Percentiles rank a stretch among this genome's conserved stretches.
Conservation (phyloP, 2,113 vertebrate species). For the Burhinus bistriatus region DNA sequence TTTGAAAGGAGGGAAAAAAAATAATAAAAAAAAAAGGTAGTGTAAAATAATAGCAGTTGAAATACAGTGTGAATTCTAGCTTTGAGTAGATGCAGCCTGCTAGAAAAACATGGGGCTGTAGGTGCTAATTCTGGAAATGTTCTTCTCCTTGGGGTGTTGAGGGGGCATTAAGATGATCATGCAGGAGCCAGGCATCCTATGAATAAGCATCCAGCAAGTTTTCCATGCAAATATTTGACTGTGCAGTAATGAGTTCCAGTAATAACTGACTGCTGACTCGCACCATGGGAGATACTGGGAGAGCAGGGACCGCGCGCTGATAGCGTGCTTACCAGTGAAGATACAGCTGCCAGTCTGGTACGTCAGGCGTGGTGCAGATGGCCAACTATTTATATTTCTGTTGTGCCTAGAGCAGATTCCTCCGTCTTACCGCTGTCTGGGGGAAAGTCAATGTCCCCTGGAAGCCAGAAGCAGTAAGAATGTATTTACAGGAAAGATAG, state of each 20-base stretch:
- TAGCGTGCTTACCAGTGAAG: background rate
- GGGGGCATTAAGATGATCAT: background rate
- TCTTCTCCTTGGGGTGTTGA: background rate
- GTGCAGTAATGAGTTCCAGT: background rate
- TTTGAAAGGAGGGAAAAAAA: background rate
- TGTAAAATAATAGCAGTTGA: background rate
- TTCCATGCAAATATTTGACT: slow-evolving; percentile 5
- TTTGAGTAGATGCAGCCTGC: background rate
- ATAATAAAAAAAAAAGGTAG: too few relatives aligned
- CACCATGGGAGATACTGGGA: background rate
- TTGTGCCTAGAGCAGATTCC: slow-evolving; percentile 8
- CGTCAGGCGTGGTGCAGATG: background rate
- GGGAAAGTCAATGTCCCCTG: background rate
- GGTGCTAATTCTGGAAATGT: background rate
- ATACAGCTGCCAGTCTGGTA: slow-evolving; percentile 19
- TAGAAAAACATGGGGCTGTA: background rate
- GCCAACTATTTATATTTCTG: background rate
- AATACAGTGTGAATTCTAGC: background rate
- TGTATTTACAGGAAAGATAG: background rate
- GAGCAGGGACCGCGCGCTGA: background rate
- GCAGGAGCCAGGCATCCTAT: background rate
- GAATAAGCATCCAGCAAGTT: slow-evolving; percentile 20
- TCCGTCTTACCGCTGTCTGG: background rate
- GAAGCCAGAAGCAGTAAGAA: background rate
- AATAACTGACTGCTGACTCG: background rate